A percentile compares a stretch with the other conserved stretches of the same genome.
Evolutionary conservation across 2,797 vertebrate species (phyloP).

Genomic region (Yasuhikotakia modesta): DNA sequence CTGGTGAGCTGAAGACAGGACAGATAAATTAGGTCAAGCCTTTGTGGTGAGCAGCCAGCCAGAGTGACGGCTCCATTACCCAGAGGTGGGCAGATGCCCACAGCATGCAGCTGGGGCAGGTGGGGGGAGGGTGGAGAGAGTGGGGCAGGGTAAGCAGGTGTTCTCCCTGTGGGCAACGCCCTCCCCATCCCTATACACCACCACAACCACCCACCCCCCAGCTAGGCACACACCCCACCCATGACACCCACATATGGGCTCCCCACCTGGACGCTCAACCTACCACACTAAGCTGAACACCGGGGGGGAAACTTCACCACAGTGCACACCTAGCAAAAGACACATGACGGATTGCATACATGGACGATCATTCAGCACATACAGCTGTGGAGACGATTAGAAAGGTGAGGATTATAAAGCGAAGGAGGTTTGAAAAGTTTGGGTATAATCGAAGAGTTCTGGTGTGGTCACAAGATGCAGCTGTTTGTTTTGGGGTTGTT

Average conservation of each 20-base stretch:
- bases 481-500: conserved; percentile 38
- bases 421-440: neutral
- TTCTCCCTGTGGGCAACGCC: conserved; percentile 62
- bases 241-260: conserved; percentile 55
- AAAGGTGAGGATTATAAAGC: neutral
- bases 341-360: neutral
- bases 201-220: conserved; percentile 49
- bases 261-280: conserved; percentile 57
- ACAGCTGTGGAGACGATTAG: neutral
- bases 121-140: conserved; percentile 47
- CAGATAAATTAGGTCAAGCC: conserved; percentile 58
- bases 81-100: conserved; percentile 67
- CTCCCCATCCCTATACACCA: conserved; percentile 49
- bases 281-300: conserved; percentile 43
- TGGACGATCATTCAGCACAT: neutral
- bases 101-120: conserved; percentile 62
- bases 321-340: conserved; percentile 16
- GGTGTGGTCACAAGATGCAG: neutral
- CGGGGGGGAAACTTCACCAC: conserved; percentile 26
- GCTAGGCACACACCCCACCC: conserved; percentile 48
- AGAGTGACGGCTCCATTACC: conserved; percentile 65
- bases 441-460: neutral
- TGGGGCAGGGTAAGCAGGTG: conserved; percentile 60
- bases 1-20: conserved; percentile 54
- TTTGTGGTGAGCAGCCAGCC: conserved; percentile 58